Evolutionary conservation across 2,113 vertebrate species (phyloP).

Genomic region (Echinops telfairi): DNA sequence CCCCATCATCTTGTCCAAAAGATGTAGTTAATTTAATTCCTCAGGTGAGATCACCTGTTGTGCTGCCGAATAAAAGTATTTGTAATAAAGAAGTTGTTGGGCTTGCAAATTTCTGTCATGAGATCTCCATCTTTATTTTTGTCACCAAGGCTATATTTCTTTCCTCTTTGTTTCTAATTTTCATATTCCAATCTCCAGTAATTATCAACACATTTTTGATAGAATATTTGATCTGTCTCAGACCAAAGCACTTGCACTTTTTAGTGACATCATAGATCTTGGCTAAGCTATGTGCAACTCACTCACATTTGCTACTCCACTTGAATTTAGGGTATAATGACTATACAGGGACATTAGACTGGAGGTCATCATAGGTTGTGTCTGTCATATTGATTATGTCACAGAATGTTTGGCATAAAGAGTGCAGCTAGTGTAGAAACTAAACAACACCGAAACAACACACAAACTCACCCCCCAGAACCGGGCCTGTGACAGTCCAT

Average conservation of each 20-base stretch:
- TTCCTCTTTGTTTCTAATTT: too few species aligned
- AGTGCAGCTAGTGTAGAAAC: not conserved
- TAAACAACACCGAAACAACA: not conserved
- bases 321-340: not conserved
- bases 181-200: too few species aligned
- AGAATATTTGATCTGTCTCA: too few species aligned
- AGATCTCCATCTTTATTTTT: too few species aligned
- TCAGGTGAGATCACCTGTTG: too few species aligned
- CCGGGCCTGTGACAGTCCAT: not conserved
- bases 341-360: not conserved
- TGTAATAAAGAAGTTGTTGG: too few species aligned
- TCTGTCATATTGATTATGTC: not conserved
- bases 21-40: too few species aligned
- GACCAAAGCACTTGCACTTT: not conserved
- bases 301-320: not conserved
- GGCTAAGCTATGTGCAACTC: not conserved
- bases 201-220: too few species aligned
- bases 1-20: too few species aligned
- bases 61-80: too few species aligned
- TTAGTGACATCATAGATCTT: not conserved
- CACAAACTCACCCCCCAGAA: not conserved
- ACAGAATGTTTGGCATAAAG: conserved; percentile 4
- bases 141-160: too few species aligned
- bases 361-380: not conserved
- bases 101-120: too few species aligned